Percentiles rank a stretch among this genome's conserved stretches.
Evolutionary conservation across 1,140 invertebrate genomes (phyloP).

Genomic region (Dysdera silvatica): DNA sequence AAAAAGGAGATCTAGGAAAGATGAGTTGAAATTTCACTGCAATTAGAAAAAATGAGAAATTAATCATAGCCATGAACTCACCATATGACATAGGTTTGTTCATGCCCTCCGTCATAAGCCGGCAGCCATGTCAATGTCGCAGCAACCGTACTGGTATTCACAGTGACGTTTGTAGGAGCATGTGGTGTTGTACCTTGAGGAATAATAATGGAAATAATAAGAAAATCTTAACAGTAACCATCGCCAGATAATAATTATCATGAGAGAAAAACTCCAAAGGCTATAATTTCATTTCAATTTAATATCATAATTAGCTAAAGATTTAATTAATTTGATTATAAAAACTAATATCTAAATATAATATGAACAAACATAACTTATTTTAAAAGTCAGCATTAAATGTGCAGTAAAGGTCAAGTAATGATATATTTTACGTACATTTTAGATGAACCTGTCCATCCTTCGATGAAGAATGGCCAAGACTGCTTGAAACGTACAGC

Average conservation of each 20-base stretch:
- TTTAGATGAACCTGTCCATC: too few relatives aligned
- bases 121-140: slow-evolving; percentile 86
- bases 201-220: not conserved
- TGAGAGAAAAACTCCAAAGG: too few relatives aligned
- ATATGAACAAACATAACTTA: not conserved
- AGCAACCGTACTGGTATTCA: slow-evolving; percentile 74
- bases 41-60: too few relatives aligned
- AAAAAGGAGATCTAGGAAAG: too few relatives aligned
- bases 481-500: too few relatives aligned
- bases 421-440: too few relatives aligned
- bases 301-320: slow-evolving; percentile 1
- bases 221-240: not conserved
- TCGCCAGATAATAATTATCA: not conserved
- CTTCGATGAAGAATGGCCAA: too few relatives aligned
- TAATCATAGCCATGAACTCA: too few relatives aligned
- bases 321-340: not conserved
- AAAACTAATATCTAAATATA: not conserved
- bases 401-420: too few relatives aligned
- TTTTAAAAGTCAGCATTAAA: too few relatives aligned
- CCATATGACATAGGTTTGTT: slow-evolving; percentile 90
- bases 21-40: too few relatives aligned
- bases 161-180: slow-evolving; percentile 84
- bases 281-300: not conserved
- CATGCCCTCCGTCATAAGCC: slow-evolving; percentile 89
- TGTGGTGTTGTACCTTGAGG: slow-evolving; percentile 78